Conservation (phyloP, 2,797 vertebrate genomes). For the Peromyscus melanophrys region DNA sequence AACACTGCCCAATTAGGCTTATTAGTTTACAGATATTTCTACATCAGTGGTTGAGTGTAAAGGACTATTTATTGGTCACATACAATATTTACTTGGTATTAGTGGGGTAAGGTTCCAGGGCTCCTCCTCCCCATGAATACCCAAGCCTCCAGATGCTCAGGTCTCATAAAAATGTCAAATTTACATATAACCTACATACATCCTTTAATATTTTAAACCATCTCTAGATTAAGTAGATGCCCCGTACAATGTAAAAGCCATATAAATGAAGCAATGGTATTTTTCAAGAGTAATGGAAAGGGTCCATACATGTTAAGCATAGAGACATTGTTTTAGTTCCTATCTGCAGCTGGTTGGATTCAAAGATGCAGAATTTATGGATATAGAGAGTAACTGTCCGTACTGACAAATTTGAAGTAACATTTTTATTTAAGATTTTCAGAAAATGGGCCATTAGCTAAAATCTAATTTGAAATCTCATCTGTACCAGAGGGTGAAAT, state of each 20-base stretch:
- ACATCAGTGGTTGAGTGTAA: not conserved
- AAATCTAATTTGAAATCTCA: constrained; percentile 78
- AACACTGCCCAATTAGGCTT: not conserved
- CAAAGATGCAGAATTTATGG: not conserved
- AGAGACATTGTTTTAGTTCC: not conserved
- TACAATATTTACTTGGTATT: not conserved
- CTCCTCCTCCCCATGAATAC: not conserved
- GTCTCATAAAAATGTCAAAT: not conserved
- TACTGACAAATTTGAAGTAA: constrained; percentile 48
- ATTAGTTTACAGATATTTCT: not conserved
- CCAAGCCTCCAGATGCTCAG: not conserved
- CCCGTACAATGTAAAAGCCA: too few species aligned
- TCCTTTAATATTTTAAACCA: not conserved
- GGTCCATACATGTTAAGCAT: not conserved
- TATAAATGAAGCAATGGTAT: not conserved
- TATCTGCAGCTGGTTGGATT: not conserved
- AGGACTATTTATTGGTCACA: not conserved
- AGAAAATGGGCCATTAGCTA: constrained; percentile 60
- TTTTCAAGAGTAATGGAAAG: not conserved
- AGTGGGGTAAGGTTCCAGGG: not conserved
- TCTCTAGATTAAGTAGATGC: not conserved
- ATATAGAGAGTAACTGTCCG: not conserved
- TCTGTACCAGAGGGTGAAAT: constrained; percentile 63
- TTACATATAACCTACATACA: not conserved
- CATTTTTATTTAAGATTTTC: constrained; percentile 65